Percentiles rank a stretch among this genome's conserved stretches.
Evolutionary conservation across 2,797 vertebrate species (phyloP).

Genomic region (Eurystomus glaucurus): DNA sequence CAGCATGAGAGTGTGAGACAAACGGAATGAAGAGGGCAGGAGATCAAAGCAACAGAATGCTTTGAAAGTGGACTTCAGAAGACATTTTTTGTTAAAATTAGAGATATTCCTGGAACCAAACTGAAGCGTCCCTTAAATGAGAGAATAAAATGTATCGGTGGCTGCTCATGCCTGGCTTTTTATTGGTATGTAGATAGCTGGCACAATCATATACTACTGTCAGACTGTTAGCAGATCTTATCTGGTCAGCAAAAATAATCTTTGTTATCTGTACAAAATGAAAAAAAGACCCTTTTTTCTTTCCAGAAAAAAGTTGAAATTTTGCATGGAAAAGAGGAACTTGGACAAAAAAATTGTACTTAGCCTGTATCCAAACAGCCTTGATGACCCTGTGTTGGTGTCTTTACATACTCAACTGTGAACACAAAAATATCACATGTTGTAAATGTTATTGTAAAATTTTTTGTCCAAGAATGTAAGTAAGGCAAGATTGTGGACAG

Average conservation of each 20-base stretch:
- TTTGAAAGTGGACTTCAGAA: neutral
- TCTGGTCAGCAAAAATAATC: neutral
- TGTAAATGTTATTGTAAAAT: neutral
- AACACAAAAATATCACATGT: neutral
- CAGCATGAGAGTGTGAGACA: neutral
- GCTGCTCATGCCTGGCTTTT: neutral
- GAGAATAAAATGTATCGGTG: neutral
- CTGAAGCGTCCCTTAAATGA: neutral
- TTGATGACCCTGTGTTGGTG: neutral
- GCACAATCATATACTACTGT: neutral
- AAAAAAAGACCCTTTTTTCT: neutral
- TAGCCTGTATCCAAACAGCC: neutral
- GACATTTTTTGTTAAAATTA: neutral
- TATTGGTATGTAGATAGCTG: neutral
- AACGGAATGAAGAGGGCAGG: neutral
- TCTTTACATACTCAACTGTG: neutral
- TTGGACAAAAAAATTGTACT: neutral
- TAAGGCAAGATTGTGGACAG: neutral
- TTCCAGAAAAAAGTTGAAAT: neutral
- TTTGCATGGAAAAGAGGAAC: neutral
- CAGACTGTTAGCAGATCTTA: neutral
- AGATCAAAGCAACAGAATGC: neutral
- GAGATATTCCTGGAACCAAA: neutral
- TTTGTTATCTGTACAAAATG: neutral
- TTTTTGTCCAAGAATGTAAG: neutral